A percentile compares a stretch with the other conserved stretches of the same genome.
Conservation (phyloP, 2,797 vertebrate species). For the Sylvia borin region DNA sequence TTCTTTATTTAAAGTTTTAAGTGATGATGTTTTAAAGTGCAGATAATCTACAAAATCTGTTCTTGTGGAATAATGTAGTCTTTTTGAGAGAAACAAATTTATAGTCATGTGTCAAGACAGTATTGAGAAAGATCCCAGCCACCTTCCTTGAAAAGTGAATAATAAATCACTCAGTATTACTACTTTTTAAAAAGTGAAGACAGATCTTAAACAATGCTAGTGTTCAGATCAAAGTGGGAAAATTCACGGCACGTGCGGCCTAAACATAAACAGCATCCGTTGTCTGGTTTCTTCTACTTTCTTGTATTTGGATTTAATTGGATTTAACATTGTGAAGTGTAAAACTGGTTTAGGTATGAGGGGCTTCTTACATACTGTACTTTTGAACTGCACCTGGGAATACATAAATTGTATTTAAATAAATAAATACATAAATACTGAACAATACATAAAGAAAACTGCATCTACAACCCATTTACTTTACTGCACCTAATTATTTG, state of each 20-base stretch:
- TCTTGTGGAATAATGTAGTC: background rate
- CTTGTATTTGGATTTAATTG: background rate
- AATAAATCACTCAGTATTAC: background rate
- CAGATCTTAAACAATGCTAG: background rate
- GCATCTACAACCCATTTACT: background rate
- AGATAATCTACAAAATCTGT: background rate
- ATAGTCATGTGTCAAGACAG: background rate
- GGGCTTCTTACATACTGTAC: background rate
- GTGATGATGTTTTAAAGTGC: background rate
- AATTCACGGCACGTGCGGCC: fast-evolving
- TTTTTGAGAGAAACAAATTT: background rate
- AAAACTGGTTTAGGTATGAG: background rate
- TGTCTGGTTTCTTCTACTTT: background rate
- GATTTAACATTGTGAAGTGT: background rate
- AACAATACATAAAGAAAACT: background rate
- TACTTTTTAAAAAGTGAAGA: background rate
- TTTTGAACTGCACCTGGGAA: background rate
- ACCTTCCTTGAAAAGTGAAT: background rate
- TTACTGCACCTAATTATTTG: background rate
- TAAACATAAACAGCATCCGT: background rate
- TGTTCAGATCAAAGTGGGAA: background rate
- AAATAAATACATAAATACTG: background rate
- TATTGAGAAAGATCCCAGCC: background rate
- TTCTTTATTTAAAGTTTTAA: background rate
- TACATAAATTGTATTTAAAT: too few relatives aligned